A percentile compares a stretch with the other conserved stretches of the same genome.
Conservation (phyloP, 2,797 vertebrate genomes). For the Pangasius mekongensis region DNA sequence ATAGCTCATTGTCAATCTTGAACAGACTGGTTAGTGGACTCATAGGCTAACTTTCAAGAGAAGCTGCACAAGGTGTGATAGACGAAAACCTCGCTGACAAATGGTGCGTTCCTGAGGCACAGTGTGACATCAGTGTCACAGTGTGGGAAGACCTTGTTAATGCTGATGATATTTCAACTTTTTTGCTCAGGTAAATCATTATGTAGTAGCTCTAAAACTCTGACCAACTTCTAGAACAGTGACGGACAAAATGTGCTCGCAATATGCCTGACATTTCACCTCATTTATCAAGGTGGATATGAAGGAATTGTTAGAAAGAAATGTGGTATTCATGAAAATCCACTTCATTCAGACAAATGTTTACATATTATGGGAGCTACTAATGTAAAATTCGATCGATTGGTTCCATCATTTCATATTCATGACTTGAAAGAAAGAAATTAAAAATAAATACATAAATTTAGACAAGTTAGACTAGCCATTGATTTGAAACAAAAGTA, state of each 20-base stretch:
- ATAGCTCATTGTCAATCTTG: conserved; percentile 9
- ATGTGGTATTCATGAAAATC: not conserved
- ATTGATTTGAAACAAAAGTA: not conserved
- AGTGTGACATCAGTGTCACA: conserved; percentile 1
- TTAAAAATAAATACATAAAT: not conserved
- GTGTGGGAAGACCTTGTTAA: conserved; percentile 13
- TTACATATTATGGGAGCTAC: not conserved
- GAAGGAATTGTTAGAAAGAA: not conserved
- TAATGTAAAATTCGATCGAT: not conserved
- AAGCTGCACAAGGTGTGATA: not conserved
- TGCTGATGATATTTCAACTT: not conserved
- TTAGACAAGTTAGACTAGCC: not conserved
- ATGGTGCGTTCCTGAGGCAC: conserved; percentile 1
- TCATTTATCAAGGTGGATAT: not conserved
- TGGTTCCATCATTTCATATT: not conserved
- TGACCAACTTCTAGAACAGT: not conserved
- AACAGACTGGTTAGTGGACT: not conserved
- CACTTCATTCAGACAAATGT: not conserved
- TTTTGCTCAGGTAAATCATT: not conserved
- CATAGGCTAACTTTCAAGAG: conserved; percentile 6
- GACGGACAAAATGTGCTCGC: not conserved
- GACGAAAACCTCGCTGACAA: too few species aligned
- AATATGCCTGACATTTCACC: not conserved
- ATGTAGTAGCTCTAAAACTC: not conserved
- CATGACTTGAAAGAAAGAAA: not conserved